Evolutionary conservation across 1,140 invertebrate genomes (phyloP).

Genomic region (Heliconius eleuchia): DNA sequence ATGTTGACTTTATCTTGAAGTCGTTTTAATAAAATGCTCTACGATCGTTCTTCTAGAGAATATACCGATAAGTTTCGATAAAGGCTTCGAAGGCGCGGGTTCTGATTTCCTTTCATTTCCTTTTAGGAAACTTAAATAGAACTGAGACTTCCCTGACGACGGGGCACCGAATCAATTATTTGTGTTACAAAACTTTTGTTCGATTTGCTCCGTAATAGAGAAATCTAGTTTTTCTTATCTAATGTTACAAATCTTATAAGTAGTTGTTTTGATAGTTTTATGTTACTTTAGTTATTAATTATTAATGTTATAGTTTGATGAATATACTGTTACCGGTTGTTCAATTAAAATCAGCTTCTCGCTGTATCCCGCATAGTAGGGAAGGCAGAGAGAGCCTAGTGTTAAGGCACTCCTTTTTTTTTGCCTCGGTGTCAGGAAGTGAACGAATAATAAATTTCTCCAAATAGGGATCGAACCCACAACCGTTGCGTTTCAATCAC

Average conservation of each 20-base stretch:
- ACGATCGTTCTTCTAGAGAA: constrained; percentile 61
- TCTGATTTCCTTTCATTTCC: constrained; percentile 81
- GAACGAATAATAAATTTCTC: too few relatives aligned
- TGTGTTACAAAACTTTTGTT: constrained; percentile 72
- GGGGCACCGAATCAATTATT: constrained; percentile 79
- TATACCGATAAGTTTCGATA: constrained; percentile 79
- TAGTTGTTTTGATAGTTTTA: constrained; percentile 15
- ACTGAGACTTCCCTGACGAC: constrained; percentile 78
- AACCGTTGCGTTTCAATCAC: too few relatives aligned
- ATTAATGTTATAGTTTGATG: not conserved
- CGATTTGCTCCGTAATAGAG: constrained; percentile 68
- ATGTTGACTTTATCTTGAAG: constrained; percentile 57
- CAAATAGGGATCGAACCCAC: too few relatives aligned
- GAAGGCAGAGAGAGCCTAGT: too few relatives aligned
- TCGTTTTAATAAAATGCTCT: constrained; percentile 69
- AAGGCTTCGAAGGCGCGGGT: constrained; percentile 69
- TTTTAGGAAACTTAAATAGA: constrained; percentile 81
- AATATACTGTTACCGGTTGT: not conserved
- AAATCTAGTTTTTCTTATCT: constrained; percentile 51
- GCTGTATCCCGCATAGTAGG: too few relatives aligned
- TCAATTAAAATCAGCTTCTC: too few relatives aligned
- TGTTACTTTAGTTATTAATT: not conserved
- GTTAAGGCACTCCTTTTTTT: too few relatives aligned
- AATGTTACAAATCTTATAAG: constrained; percentile 32
- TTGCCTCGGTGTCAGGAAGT: too few relatives aligned